Percentiles rank a stretch among this genome's conserved stretches.
phyloP scores from a whole-genome alignment of 2,113 vertebrate genomes.

The Amphilophus citrinellus region DNA sequence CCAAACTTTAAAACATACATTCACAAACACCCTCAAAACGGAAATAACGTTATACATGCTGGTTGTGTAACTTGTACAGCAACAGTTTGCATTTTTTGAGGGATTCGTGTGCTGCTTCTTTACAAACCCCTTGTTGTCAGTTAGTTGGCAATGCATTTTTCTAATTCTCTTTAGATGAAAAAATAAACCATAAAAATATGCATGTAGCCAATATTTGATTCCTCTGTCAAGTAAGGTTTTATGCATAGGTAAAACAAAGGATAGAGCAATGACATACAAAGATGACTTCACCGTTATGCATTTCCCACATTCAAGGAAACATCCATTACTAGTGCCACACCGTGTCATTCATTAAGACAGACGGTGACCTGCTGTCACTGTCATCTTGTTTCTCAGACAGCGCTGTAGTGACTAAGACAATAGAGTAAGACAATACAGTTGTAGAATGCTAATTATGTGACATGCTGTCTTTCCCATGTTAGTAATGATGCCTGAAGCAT shows the following conservation, averaged over 20 bases:
- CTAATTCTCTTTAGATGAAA: background rate
- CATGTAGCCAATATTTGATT: background rate
- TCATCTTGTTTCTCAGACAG: conserved; percentile 14
- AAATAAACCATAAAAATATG: too few relatives aligned
- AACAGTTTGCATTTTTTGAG: background rate
- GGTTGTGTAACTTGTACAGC: background rate
- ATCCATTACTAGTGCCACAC: background rate
- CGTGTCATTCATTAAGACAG: background rate
- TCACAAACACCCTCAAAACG: background rate
- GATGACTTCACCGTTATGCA: background rate
- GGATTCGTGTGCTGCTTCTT: background rate
- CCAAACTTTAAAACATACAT: background rate
- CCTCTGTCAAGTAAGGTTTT: background rate
- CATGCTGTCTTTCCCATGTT: conserved; percentile 36
- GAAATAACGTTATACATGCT: background rate
- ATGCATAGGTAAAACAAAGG: background rate
- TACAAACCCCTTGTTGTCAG: background rate
- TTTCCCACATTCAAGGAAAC: background rate
- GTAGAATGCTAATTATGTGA: conserved; percentile 8
- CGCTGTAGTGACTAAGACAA: conserved; percentile 26
- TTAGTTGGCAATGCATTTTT: background rate
- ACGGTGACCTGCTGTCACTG: background rate
- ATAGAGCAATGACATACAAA: background rate
- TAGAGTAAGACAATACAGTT: background rate
- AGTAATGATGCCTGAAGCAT: conserved; percentile 35